Base-by-base conservation (phyloP, 2,888 invertebrate genomes). In the Axea sp. region DNA sequence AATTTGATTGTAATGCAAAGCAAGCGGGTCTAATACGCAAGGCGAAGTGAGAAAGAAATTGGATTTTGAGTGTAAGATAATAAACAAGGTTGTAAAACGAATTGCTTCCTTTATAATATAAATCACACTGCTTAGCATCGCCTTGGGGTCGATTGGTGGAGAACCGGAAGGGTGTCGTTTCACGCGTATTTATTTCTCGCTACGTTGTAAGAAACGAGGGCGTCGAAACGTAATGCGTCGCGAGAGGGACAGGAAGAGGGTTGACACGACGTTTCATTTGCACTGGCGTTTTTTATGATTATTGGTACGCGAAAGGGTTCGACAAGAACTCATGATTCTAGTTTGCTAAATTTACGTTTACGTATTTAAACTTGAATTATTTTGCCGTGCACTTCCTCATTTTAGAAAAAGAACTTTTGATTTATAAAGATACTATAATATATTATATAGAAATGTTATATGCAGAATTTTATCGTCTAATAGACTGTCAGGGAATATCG, bases 101-200 rank as follows among this genome's bases (percentile, higher is more conserved):
- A 59, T 67, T 37, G 55, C 51, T 64, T 65, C 59, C 59, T 73
- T 60, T 69, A 65, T 73, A 76, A 57, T 68, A 71, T 71, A 69
- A 77, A 76, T 75, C 71, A 49, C 24, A 51, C 73, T 67, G 51
- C 31, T 67, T 37, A 57, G 31, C 49, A 59, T 59, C 47, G 60
- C 60, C 71, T 51, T 75, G 45, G 69, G 37, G 33, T 69, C 62
- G 35, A 45, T 60, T 65, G 68, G 68, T 55, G 65, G 22, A 47
- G 31, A 53, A 75, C 73, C 76, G 62, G 64, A 72, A 60, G 59
- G 68, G 37, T 51, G 72, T 74, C 73, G 73, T 65, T 72, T 69
- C 64, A 72, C 74, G 73, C 53, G 76, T 78, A 78, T 78, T 79
- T 81, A 80, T 81, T 81, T 79, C 77, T 78, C 79, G 73, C 67